Conservation (phyloP, 2,888 invertebrate genomes). For the Trachelus stipa region DNA sequence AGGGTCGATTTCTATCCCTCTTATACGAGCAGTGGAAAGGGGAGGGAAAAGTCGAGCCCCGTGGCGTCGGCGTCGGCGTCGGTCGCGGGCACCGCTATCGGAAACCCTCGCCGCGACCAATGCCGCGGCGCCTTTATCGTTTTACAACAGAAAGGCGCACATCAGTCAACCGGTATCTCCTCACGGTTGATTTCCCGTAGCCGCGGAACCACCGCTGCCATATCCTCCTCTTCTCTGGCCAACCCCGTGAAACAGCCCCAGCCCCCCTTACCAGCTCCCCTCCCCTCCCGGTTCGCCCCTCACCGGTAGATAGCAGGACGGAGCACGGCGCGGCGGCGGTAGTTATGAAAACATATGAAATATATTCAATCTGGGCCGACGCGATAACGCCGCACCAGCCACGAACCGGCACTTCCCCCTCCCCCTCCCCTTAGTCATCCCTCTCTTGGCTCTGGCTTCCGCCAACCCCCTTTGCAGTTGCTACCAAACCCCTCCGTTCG, state of each 20-base stretch:
- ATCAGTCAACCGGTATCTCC: constrained; percentile 67
- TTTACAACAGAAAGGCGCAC: constrained; percentile 67
- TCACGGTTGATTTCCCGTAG: constrained; percentile 69
- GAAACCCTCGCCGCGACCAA: constrained; percentile 63
- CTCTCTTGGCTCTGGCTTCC: constrained; percentile 16
- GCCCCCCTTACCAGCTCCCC: constrained; percentile 27
- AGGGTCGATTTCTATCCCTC: constrained; percentile 1
- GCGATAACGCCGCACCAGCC: constrained; percentile 49
- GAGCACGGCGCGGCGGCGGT: constrained; percentile 46
- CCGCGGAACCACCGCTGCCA: constrained; percentile 48
- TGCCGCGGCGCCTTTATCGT: constrained; percentile 66
- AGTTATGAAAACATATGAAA: constrained; percentile 67
- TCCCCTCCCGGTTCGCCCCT: constrained; percentile 11
- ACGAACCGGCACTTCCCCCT: constrained; percentile 9
- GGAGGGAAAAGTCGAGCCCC: constrained; percentile 38
- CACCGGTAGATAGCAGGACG: constrained; percentile 43
- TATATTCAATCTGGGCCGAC: constrained; percentile 65
- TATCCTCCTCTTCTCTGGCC: constrained; percentile 30
- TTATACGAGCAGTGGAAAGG: constrained; percentile 16
- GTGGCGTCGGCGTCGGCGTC: neutral
- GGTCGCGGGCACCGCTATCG: constrained; percentile 50
- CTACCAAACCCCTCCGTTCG: constrained; percentile 12
- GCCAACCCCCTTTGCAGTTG: constrained; percentile 5
- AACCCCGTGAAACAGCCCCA: constrained; percentile 33
- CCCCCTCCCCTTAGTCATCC: constrained; percentile 7